These are phyloP conservation scores for Diaprepes abbreviatus DNA, from an alignment of 2,888 invertebrate species.

Conservation along the genomic window DNA sequence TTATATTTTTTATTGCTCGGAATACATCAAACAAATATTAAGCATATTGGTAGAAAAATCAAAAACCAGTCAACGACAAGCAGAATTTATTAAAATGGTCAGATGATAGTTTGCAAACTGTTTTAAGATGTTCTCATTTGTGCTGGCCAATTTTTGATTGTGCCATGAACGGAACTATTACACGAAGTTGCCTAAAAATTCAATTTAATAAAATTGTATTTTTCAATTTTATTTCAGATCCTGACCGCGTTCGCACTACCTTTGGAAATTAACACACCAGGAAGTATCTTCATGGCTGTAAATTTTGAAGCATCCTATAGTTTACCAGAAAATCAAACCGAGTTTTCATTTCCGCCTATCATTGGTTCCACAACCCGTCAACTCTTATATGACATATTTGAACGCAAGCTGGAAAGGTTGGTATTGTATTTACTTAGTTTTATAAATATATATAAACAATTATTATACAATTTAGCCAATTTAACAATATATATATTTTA, in stretches of 20 bases:
- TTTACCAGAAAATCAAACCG: conserved; percentile 71
- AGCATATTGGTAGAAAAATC: too few species aligned
- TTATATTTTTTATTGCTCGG: too few species aligned
- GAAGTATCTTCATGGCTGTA: conserved; percentile 78
- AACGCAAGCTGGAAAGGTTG: conserved; percentile 60
- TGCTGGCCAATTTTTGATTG: too few species aligned
- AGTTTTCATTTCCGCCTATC: conserved; percentile 59
- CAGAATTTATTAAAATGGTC: too few species aligned
- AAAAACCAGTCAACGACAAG: too few species aligned
- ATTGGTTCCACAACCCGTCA: conserved; percentile 55
- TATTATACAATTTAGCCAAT: conserved; percentile 3
- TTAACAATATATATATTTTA: not conserved
- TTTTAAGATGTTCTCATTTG: too few species aligned
- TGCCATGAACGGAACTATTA: too few species aligned
- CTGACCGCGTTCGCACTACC: conserved; percentile 80
- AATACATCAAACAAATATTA: too few species aligned
- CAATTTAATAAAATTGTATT: too few species aligned
- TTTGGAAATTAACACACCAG: conserved; percentile 75
- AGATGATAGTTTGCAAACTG: too few species aligned
- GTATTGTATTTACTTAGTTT: too few species aligned
- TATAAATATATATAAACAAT: not conserved
- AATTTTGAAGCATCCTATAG: conserved; percentile 81
- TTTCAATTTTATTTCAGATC: conserved; percentile 70
- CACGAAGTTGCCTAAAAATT: too few species aligned
- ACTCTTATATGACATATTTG: conserved; percentile 57